Conservation (phyloP, 2,113 vertebrate species). For the Pterocles gutturalis region DNA sequence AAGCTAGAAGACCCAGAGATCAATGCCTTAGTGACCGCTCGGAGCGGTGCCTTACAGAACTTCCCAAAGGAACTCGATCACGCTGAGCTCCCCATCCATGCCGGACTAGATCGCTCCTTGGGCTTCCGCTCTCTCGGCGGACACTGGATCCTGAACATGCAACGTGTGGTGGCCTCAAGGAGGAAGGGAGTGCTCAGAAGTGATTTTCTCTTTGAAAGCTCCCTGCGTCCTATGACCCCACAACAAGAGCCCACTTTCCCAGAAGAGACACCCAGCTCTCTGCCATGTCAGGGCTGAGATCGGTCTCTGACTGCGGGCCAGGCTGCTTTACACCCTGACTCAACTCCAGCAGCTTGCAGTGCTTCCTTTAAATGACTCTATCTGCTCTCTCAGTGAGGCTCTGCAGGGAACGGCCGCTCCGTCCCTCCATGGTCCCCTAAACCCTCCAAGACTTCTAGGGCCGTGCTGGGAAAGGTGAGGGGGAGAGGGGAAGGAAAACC, state of each 20-base stretch:
- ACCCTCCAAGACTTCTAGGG: not conserved
- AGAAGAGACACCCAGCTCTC: not conserved
- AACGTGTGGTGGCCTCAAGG: fast-evolving
- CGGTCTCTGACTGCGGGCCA: fast-evolving
- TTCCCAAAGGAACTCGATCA: not conserved
- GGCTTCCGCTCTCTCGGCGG: not conserved
- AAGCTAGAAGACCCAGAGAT: not conserved
- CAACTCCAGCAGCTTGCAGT: fast-evolving
- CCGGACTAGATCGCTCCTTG: fast-evolving
- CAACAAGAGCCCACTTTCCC: not conserved
- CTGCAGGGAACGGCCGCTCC: not conserved
- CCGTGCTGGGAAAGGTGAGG: not conserved
- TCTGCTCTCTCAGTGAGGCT: fast-evolving
- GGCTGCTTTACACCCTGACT: not conserved
- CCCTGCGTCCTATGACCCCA: fast-evolving
- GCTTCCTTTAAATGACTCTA: not conserved
- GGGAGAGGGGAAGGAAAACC: not conserved
- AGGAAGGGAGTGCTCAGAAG: too few relatives aligned
- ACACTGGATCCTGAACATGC: fast-evolving
- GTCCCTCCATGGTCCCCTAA: not conserved
- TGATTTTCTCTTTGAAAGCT: not conserved
- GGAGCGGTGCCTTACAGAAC: not conserved
- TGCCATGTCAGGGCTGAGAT: fast-evolving
- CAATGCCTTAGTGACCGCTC: not conserved
- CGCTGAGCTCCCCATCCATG: fast-evolving